Percentiles rank a stretch among this genome's conserved stretches.
Conservation (phyloP, 2,797 vertebrate genomes). For the Hydrocynus forskahlii region DNA sequence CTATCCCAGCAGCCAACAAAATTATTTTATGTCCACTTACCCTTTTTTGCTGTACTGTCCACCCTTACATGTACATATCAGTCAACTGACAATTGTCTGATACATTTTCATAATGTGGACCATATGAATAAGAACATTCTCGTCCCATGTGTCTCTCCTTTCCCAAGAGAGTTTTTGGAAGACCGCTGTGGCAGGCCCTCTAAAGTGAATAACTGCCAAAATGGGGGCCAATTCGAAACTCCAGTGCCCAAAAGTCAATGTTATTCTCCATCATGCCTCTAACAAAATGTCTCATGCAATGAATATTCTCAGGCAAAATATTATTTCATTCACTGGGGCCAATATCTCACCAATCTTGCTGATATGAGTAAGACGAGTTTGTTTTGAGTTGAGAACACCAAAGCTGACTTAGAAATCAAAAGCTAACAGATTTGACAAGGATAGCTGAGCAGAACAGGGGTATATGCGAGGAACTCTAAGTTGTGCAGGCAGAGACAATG, state of each 20-base stretch:
- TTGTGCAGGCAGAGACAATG: neutral
- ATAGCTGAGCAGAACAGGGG: neutral
- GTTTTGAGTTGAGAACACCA: slow-evolving; percentile 36
- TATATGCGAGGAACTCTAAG: neutral
- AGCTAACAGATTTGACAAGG: slow-evolving; percentile 48
- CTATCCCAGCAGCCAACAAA: no score
- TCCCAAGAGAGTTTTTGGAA: neutral
- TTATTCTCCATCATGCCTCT: slow-evolving; percentile 53
- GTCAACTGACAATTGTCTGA: neutral
- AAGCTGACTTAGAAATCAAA: slow-evolving; percentile 46
- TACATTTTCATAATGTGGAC: neutral
- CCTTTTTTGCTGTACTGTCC: no score
- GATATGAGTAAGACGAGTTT: slow-evolving; percentile 58
- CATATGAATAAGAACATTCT: neutral
- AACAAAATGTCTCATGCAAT: slow-evolving; percentile 50
- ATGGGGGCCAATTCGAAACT: neutral
- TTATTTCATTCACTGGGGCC: slow-evolving; percentile 50
- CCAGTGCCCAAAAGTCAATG: slow-evolving; percentile 27
- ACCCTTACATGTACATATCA: no score
- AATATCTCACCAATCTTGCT: slow-evolving; percentile 18
- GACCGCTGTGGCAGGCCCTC: neutral
- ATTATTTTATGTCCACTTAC: no score
- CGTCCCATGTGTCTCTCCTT: neutral
- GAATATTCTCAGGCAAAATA: slow-evolving; percentile 57
- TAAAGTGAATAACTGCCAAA: neutral